Evolutionary conservation across 2,888 invertebrate species (phyloP), one percentile per base, ranked within the genome.

Genomic region (Troilus luridus): DNA sequence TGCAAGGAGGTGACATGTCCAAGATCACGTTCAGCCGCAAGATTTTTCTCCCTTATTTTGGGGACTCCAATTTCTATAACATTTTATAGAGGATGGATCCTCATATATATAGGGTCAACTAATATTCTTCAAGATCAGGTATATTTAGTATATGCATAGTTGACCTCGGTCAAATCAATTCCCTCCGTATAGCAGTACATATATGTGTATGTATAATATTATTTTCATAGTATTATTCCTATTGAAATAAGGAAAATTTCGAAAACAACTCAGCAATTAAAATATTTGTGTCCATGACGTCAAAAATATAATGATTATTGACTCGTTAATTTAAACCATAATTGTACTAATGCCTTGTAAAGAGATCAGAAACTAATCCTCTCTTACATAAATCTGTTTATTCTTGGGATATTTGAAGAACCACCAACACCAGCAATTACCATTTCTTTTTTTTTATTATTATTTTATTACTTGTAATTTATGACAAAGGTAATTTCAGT

Each of bases 301-400:
- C 11, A 24, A 24, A 24, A n/a, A n/a, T 64, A 5, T 64, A 64
- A 24, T 67, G 24, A 5, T 67, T 67, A 14, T 67, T 6, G 12
- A 24, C 14, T 67, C 24, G 2, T 67, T 67, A 67, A 67, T 67
- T 67, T 24, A 24, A 67, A 67, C 24, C 24, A 67, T 24, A 67
- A 67, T 27, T 24, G 24, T 67, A 24, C 12, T 24, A 12, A 67
- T 27, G 24, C 0, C 7, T 14, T 11, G 24, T 27, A 24, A 67
- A 67, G 5, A 14, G 67, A 67, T 67, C 8, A 24, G 5, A 14
- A 27, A 24, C 12, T 67, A 67, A 67, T 67, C 67, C 24, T 12
- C 67, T 24, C 67, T 67, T 67, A 67, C 67, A 67, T 24, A 67
- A 67, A 67, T 67, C 67, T 67, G 67, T 67, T 67, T 67, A 67